phyloP scores from a whole-genome alignment of 2,888 invertebrate species.

The Mellilla xanthometata region DNA sequence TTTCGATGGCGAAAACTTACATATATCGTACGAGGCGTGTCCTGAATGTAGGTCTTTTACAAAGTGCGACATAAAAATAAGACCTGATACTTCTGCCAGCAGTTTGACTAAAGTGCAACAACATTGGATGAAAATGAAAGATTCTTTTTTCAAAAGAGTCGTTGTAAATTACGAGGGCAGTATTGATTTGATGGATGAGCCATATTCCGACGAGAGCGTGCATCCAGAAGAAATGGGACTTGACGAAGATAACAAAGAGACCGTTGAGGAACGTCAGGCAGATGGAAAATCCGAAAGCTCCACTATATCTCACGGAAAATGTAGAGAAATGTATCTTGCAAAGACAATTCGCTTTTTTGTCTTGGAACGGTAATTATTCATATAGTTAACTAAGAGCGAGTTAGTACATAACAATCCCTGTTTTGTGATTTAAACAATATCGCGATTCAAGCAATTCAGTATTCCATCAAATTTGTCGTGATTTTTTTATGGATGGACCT shows the following conservation, averaged over 20 bases:
- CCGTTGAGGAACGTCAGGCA: constrained; percentile 27
- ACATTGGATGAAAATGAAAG: constrained; percentile 63
- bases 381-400: not conserved
- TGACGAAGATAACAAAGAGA: constrained; percentile 25
- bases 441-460: no score
- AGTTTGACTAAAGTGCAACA: constrained; percentile 42
- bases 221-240: constrained; percentile 30
- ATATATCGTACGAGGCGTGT: constrained; percentile 59
- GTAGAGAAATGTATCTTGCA: constrained; percentile 55
- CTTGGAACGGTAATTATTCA: constrained; percentile 52
- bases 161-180: constrained; percentile 61
- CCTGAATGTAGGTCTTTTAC: constrained; percentile 54
- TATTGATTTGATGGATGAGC: constrained; percentile 47
- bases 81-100: constrained; percentile 36
- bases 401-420: no score
- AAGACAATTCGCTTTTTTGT: constrained; percentile 61
- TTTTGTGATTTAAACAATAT: no score
- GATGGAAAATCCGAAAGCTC: constrained; percentile 48
- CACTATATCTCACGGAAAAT: constrained; percentile 49
- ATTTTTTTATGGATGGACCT: no score
- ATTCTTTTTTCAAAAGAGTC: constrained; percentile 61
- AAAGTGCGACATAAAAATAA: constrained; percentile 55
- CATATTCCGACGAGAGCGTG: constrained; percentile 34
- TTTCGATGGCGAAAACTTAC: constrained; percentile 58
- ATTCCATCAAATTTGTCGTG: no score